Evolutionary conservation across 2,888 invertebrate genomes (phyloP).

Genomic region (Plebejus argus): DNA sequence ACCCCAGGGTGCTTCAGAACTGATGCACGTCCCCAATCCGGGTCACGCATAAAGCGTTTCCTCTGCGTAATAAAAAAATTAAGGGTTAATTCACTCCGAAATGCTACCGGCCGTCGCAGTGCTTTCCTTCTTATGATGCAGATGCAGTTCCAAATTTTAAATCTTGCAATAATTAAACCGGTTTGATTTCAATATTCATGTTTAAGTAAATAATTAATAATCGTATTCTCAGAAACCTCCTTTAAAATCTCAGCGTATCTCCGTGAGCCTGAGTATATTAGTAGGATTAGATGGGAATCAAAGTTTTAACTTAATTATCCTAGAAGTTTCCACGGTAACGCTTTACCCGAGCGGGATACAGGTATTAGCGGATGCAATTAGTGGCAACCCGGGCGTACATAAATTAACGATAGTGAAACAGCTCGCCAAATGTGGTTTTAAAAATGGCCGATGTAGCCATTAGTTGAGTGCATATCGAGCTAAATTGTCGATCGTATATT

Average conservation of each 20-base stretch:
- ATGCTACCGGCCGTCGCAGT: too few relatives aligned
- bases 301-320: neutral
- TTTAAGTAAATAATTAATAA: too few relatives aligned
- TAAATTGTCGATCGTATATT: neutral
- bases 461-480: neutral
- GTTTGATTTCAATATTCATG: too few relatives aligned
- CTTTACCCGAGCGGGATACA: neutral
- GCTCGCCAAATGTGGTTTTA: conserved; percentile 15
- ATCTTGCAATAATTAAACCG: too few relatives aligned
- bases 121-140: too few relatives aligned
- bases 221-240: too few relatives aligned
- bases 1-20: too few relatives aligned
- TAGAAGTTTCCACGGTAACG: neutral
- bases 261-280: neutral
- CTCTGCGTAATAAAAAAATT: too few relatives aligned
- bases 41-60: too few relatives aligned
- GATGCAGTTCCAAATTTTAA: too few relatives aligned
- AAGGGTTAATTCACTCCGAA: too few relatives aligned
- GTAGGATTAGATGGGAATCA: neutral
- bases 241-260: neutral
- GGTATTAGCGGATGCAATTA: conserved; percentile 6
- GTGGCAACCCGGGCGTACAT: conserved; percentile 5
- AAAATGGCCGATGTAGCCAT: neutral
- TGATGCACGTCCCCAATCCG: too few relatives aligned
- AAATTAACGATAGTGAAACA: neutral